These are phyloP conservation scores for Neotoma lepida DNA, from an alignment of 2,113 vertebrate genomes.

Conservation along the genomic window DNA sequence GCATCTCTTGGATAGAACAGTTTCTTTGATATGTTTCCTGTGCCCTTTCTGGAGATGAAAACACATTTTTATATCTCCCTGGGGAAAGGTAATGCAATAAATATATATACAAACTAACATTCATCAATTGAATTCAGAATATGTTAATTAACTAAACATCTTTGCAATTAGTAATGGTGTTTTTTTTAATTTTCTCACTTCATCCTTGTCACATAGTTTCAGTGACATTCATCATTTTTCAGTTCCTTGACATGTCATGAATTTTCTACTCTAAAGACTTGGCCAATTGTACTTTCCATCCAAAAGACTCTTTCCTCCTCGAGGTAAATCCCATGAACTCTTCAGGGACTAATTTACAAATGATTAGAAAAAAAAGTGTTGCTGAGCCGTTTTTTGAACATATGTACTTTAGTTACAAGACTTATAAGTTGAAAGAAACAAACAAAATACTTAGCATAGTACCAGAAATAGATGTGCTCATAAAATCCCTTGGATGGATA, in stretches of 20 bases:
- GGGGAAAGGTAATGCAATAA: background rate
- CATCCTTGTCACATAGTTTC: background rate
- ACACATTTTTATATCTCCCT: background rate
- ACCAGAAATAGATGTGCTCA: background rate
- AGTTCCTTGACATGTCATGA: background rate
- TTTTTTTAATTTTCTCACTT: background rate
- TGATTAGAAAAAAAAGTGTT: background rate
- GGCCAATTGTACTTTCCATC: background rate
- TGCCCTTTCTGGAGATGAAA: background rate
- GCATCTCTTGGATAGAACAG: background rate
- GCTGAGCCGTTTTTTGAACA: background rate
- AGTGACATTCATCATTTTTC: background rate
- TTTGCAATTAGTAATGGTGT: background rate
- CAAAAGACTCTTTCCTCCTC: background rate
- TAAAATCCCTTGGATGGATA: background rate
- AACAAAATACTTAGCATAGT: background rate
- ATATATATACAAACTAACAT: slow-evolving; percentile 22
- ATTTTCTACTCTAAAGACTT: background rate
- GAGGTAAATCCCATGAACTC: background rate
- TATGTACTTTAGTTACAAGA: background rate
- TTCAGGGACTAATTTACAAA: slow-evolving; percentile 1
- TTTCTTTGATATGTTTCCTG: background rate
- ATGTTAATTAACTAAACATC: background rate
- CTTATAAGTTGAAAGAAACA: background rate
- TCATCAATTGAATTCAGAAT: background rate